Percentiles rank a stretch among this genome's conserved stretches.
Conservation (phyloP, 2,797 vertebrate genomes). For the Poeciliopsis infans region DNA sequence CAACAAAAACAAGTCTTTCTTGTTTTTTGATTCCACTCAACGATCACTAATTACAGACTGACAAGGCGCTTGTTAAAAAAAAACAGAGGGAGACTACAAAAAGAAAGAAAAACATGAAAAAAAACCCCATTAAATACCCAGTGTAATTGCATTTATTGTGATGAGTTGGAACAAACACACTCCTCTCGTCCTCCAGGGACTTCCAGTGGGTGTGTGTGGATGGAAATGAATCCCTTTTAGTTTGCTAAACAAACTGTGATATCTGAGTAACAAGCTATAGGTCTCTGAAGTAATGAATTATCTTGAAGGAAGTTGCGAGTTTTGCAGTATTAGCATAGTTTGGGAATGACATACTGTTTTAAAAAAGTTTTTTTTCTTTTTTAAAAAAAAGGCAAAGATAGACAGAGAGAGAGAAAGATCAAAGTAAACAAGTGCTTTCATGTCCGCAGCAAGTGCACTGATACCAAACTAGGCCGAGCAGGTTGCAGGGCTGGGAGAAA, state of each 20-base stretch:
- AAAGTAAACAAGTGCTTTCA: constrained; percentile 25
- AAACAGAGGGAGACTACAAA: constrained; percentile 39
- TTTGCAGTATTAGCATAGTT: constrained; percentile 13
- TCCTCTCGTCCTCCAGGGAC: constrained; percentile 42
- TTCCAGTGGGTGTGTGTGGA: constrained; percentile 21
- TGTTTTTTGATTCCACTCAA: constrained; percentile 63
- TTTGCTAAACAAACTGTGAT: constrained; percentile 51
- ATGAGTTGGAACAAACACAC: constrained; percentile 56
- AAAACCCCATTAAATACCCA: constrained; percentile 64
- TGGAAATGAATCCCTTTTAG: constrained; percentile 50
- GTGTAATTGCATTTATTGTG: constrained; percentile 73
- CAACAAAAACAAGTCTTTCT: constrained; percentile 73
- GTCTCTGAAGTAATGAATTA: constrained; percentile 43
- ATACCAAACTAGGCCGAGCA: constrained; percentile 28
- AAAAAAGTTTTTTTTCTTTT: not conserved
- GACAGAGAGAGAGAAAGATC: not conserved
- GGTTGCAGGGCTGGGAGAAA: constrained; percentile 14
- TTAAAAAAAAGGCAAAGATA: not conserved
- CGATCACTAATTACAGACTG: constrained; percentile 78
- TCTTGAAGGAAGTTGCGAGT: constrained; percentile 34
- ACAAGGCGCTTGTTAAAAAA: constrained; percentile 58
- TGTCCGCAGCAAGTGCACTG: constrained; percentile 20
- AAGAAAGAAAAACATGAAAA: constrained; percentile 19
- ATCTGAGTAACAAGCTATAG: constrained; percentile 20
- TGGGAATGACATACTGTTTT: not conserved